Evolutionary conservation across 92 coral and sea anemone genomes (phyloP).

Genomic region (Anthopleura xanthogrammica): DNA sequence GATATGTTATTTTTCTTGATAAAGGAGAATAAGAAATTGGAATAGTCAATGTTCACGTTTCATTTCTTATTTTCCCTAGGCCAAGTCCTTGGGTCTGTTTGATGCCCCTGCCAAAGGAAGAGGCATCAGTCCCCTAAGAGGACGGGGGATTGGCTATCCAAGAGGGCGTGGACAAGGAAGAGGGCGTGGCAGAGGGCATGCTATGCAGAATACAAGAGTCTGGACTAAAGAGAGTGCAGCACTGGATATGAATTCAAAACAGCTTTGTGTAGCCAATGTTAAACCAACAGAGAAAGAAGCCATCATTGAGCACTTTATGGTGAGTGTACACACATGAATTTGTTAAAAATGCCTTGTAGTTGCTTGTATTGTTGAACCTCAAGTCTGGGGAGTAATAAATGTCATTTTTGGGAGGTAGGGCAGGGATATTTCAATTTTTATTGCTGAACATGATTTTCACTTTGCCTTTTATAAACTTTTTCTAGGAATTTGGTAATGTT

Average conservation of each 20-base stretch:
- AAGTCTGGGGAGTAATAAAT: too few species aligned
- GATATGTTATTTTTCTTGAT: slow-evolving; percentile 23
- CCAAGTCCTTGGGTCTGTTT: slow-evolving; percentile 89
- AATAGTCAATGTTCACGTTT: not conserved
- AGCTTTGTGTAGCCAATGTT: slow-evolving; percentile 76
- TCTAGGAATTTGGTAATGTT: slow-evolving; percentile 94
- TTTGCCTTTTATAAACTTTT: not conserved
- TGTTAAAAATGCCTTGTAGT: not conserved
- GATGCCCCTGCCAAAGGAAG: slow-evolving; percentile 67
- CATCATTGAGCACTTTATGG: slow-evolving; percentile 81
- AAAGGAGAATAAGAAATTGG: not conserved
- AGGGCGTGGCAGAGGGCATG: slow-evolving; percentile 85
- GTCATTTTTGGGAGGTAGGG: too few species aligned
- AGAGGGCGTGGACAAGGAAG: slow-evolving; percentile 59
- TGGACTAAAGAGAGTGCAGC: slow-evolving; percentile 91
- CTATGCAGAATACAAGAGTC: slow-evolving; percentile 59
- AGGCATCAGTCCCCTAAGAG: slow-evolving; percentile 51
- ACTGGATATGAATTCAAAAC: slow-evolving; percentile 76
- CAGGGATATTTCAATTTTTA: not conserved
- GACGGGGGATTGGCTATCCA: slow-evolving; percentile 22
- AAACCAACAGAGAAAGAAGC: slow-evolving; percentile 66
- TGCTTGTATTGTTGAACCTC: too few species aligned
- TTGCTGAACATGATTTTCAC: not conserved
- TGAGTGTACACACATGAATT: slow-evolving; percentile 17
- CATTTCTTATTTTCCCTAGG: slow-evolving; percentile 43